Conservation (phyloP, 1,140 invertebrate species). For the Leptinotarsa defecta region DNA sequence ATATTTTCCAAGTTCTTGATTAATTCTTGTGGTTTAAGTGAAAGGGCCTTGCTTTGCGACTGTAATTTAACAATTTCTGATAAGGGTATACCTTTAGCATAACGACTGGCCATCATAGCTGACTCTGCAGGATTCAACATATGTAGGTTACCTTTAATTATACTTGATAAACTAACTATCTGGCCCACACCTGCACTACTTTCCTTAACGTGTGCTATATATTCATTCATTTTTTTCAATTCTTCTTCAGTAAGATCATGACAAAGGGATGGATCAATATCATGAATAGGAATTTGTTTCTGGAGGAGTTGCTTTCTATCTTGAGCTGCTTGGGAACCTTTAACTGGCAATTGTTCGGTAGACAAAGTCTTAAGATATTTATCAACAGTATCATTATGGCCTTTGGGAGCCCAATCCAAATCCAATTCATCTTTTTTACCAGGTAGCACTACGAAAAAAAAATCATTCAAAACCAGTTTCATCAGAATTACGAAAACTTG, state of each 20-base stretch:
- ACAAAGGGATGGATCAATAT: slow-evolving; percentile 67
- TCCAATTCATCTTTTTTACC: slow-evolving; percentile 57
- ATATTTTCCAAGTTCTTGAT: slow-evolving; percentile 29
- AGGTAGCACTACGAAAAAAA: slow-evolving; percentile 50
- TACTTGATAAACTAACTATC: slow-evolving; percentile 42
- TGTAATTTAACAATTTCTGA: slow-evolving; percentile 45
- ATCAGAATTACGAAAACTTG: too few relatives aligned
- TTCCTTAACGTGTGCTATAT: slow-evolving; percentile 67
- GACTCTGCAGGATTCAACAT: slow-evolving; percentile 39
- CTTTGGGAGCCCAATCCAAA: slow-evolving; percentile 63
- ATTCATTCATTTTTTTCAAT: slow-evolving; percentile 65
- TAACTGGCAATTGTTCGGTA: slow-evolving; percentile 70
- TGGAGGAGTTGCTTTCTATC: slow-evolving; percentile 75
- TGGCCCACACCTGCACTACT: slow-evolving; percentile 63
- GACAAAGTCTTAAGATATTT: slow-evolving; percentile 80
- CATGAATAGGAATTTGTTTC: slow-evolving; percentile 80
- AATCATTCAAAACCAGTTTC: too few relatives aligned
- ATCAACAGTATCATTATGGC: slow-evolving; percentile 60
- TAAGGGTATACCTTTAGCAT: slow-evolving; percentile 38
- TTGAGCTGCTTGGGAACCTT: slow-evolving; percentile 73
- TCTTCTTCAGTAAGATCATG: slow-evolving; percentile 69
- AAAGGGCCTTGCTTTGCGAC: slow-evolving; percentile 11
- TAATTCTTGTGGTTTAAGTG: slow-evolving; percentile 10
- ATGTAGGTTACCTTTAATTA: slow-evolving; percentile 41
- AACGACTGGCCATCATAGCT: slow-evolving; percentile 37